Percentiles rank a stretch among this genome's conserved stretches.
Conservation (phyloP, 2,797 vertebrate species). For the Coilia nasus region DNA sequence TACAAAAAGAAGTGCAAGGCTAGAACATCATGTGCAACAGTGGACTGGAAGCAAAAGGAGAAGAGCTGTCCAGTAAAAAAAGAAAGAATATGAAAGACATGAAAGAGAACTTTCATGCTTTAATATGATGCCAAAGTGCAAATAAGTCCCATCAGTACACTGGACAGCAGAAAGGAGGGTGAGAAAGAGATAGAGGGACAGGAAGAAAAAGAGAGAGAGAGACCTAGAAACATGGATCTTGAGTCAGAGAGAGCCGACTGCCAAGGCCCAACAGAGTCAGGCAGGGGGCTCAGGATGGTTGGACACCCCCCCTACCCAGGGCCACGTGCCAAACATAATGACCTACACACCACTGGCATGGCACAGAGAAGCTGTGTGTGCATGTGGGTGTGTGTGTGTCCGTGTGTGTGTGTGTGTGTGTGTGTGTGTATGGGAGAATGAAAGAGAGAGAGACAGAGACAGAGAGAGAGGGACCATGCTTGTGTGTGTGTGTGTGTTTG, state of each 20-base stretch:
- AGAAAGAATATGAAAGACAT: neutral
- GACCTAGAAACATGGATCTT: constrained; percentile 39
- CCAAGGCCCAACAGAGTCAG: constrained; percentile 66
- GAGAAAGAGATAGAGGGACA: neutral
- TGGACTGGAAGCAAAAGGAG: neutral
- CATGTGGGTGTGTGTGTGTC: constrained; percentile 43
- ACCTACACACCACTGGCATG: constrained; percentile 71
- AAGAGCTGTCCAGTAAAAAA: neutral
- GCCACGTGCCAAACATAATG: constrained; percentile 84
- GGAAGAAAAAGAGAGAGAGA: constrained; percentile 34
- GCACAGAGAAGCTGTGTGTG: constrained; percentile 59
- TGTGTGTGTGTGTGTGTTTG: too few relatives aligned
- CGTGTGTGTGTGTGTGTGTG: constrained; percentile 39
- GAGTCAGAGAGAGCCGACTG: constrained; percentile 75
- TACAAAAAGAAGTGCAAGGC: neutral
- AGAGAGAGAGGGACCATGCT: too few relatives aligned
- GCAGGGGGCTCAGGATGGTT: constrained; percentile 58
- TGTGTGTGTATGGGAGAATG: constrained; percentile 41
- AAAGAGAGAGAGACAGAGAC: constrained; percentile 30
- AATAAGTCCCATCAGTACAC: neutral
- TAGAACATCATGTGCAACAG: neutral
- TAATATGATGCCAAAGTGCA: constrained; percentile 23
- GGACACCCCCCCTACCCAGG: constrained; percentile 56
- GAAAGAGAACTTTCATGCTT: neutral
- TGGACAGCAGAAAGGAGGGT: constrained; percentile 3